A percentile compares a stretch with the other conserved stretches of the same genome.
Evolutionary conservation across 2,113 vertebrate genomes (phyloP).

Genomic region (Alligator sinensis): DNA sequence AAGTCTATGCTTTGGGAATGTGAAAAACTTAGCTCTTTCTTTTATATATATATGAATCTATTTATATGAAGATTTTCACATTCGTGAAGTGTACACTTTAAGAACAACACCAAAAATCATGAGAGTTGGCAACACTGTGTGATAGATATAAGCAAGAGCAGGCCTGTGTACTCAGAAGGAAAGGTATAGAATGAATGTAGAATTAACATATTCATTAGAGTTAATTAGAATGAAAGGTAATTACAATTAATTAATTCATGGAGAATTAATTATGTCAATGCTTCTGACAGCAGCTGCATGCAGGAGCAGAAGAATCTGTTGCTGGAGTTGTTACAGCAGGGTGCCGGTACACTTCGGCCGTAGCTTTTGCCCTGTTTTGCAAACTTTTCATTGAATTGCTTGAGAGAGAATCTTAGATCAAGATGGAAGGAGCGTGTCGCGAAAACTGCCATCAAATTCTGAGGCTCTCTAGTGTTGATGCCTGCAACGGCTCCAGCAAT

Average conservation of each 20-base stretch:
- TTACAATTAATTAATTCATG: no score
- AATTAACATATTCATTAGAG: neutral
- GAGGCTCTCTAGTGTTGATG: neutral
- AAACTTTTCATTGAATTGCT: neutral
- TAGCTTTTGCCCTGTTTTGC: neutral
- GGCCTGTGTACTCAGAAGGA: neutral
- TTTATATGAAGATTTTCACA: no score
- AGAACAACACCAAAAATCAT: no score
- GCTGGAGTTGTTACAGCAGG: neutral
- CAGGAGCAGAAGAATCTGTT: neutral
- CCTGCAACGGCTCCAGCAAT: neutral
- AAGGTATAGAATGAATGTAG: neutral
- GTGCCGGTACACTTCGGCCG: neutral
- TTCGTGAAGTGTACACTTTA: no score
- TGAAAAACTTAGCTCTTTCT: no score
- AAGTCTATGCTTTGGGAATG: no score
- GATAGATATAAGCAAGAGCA: neutral
- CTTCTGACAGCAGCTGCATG: neutral
- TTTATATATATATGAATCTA: no score
- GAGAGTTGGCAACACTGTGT: no score
- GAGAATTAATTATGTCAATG: neutral
- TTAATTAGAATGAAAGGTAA: no score
- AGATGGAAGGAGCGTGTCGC: neutral
- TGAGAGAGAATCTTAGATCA: neutral
- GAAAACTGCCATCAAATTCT: neutral